These are phyloP conservation scores for Echiichthys vipera DNA, from an alignment of 2,797 vertebrate genomes.

Conservation along the genomic window DNA sequence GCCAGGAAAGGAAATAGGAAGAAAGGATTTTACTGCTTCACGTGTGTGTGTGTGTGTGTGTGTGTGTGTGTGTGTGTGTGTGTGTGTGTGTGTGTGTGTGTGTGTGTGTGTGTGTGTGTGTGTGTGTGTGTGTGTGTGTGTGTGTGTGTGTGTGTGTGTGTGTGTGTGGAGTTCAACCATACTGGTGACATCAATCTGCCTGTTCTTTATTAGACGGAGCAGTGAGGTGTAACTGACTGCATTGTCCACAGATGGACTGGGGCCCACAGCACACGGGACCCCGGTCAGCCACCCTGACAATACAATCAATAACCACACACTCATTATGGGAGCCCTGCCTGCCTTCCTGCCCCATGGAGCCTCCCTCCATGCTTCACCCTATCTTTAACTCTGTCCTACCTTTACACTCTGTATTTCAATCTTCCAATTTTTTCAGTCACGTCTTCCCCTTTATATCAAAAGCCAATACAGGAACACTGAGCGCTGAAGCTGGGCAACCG, in stretches of 20 bases:
- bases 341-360: conserved; percentile 53
- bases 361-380: conserved; percentile 32
- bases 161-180: conserved; percentile 81
- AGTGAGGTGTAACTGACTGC: conserved; percentile 89
- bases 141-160: not conserved
- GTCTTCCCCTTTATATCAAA: not conserved
- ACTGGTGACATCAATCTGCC: conserved; percentile 88
- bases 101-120: conserved; percentile 14
- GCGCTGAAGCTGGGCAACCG: conserved; percentile 12
- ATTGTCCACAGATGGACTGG: conserved; percentile 89
- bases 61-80: conserved; percentile 30
- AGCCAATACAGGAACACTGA: conserved; percentile 11
- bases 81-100: conserved; percentile 24
- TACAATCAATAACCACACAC: conserved; percentile 88
- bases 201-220: conserved; percentile 88
- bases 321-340: conserved; percentile 78
- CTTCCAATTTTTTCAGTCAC: not conserved
- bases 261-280: conserved; percentile 79
- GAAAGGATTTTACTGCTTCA: conserved; percentile 47
- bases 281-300: conserved; percentile 86
- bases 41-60: conserved; percentile 10
- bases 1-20: conserved; percentile 43
- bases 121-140: conserved; percentile 3
- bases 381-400: conserved; percentile 29
- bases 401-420: conserved; percentile 26